Evolutionary conservation across 2,797 vertebrate genomes (phyloP).

Genomic region (Microctenopoma stevenorrisi): DNA sequence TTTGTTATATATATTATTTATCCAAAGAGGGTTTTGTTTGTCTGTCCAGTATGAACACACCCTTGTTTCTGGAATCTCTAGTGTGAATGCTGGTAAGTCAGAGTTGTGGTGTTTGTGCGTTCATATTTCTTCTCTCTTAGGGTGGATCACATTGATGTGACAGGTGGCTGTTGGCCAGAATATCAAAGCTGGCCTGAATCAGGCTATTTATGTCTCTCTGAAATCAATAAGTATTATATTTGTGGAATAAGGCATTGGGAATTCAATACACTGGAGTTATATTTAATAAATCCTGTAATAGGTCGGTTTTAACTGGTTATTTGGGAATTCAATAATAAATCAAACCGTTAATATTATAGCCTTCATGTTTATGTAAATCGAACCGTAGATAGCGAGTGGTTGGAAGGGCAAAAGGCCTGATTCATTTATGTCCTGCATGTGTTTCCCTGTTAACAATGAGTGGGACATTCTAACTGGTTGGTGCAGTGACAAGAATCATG

Average conservation of each 20-base stretch:
- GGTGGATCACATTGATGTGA: constrained; percentile 36
- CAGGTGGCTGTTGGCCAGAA: constrained; percentile 39
- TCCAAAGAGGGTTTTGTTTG: background rate
- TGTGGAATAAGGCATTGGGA: constrained; percentile 20
- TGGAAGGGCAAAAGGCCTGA: constrained; percentile 49
- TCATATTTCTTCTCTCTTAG: constrained; percentile 19
- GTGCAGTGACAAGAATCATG: constrained; percentile 60
- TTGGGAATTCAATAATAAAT: constrained; percentile 3
- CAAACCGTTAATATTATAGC: constrained; percentile 2
- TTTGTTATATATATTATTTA: no score
- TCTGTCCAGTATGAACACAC: background rate
- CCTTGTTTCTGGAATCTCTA: background rate
- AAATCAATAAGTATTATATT: constrained; percentile 52
- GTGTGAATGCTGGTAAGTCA: constrained; percentile 10
- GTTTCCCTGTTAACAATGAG: constrained; percentile 63
- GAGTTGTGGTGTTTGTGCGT: constrained; percentile 21
- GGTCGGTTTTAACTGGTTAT: constrained; percentile 17
- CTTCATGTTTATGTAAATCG: constrained; percentile 21
- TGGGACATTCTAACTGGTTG: constrained; percentile 56
- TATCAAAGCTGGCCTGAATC: constrained; percentile 34
- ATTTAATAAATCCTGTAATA: constrained; percentile 27
- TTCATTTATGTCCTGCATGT: constrained; percentile 49
- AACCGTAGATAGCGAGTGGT: constrained; percentile 45
- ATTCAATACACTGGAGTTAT: constrained; percentile 35
- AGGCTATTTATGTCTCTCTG: constrained; percentile 12